phyloP scores from a whole-genome alignment of 2,888 invertebrate genomes.

The Tiphia femorata region DNA sequence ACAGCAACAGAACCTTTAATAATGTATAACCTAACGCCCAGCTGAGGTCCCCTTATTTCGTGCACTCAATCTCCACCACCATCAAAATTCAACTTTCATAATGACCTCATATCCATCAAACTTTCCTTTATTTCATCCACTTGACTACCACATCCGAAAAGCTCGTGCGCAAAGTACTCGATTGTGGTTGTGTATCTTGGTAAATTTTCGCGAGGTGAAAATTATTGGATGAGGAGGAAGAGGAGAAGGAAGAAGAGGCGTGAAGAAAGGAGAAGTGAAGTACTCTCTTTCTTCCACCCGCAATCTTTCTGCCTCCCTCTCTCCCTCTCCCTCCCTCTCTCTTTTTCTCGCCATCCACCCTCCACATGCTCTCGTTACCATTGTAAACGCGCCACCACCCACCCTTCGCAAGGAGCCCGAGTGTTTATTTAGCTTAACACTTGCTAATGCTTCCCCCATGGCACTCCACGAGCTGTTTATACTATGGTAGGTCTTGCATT shows the following conservation, averaged over 20 bases:
- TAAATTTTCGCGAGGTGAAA: slow-evolving; percentile 22
- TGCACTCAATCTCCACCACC: no score
- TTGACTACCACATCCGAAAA: no score
- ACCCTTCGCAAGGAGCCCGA: slow-evolving; percentile 23
- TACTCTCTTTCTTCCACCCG: neutral
- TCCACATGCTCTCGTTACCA: slow-evolving; percentile 32
- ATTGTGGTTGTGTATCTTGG: slow-evolving; percentile 5
- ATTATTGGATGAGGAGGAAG: slow-evolving; percentile 26
- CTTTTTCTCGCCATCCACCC: neutral
- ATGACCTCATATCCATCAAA: no score
- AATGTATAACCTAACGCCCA: no score
- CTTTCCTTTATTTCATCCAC: neutral
- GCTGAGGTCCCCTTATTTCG: no score
- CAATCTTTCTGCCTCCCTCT: neutral
- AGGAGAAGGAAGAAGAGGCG: slow-evolving; percentile 3
- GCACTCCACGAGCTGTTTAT: slow-evolving; percentile 49
- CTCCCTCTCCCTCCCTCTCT: neutral
- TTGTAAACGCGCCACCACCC: slow-evolving; percentile 39
- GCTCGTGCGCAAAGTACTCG: slow-evolving; percentile 7
- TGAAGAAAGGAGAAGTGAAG: neutral
- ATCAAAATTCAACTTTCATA: no score
- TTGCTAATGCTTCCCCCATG: slow-evolving; percentile 53
- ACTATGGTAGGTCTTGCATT: slow-evolving; percentile 20
- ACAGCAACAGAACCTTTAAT: no score
- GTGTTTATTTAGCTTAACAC: slow-evolving; percentile 62